Evolutionary conservation across 2,797 vertebrate species (phyloP).

Genomic region (Psittacula derbiana): DNA sequence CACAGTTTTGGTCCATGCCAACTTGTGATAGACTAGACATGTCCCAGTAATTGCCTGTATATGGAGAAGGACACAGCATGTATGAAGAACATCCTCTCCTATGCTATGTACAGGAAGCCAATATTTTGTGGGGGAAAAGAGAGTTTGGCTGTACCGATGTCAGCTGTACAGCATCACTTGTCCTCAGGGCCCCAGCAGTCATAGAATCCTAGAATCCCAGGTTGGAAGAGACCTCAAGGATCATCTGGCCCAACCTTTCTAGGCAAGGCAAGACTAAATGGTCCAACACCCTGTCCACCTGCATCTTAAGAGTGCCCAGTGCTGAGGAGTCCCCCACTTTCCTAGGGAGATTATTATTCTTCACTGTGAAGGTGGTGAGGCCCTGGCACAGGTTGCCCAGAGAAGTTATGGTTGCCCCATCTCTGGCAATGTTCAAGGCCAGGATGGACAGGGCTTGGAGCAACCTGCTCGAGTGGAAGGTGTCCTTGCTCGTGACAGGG

Average conservation of each 20-base stretch:
- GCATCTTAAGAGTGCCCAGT: neutral
- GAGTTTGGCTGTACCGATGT: neutral
- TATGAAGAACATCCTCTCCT: neutral
- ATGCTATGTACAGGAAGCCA: neutral
- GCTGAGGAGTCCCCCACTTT: neutral
- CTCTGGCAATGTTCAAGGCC: neutral
- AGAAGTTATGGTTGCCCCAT: neutral
- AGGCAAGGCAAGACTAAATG: neutral
- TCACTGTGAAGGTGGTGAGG: neutral
- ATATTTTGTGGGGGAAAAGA: accelerated
- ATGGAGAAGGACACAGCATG: neutral
- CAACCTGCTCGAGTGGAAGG: neutral
- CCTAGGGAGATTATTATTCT: neutral
- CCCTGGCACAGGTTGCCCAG: neutral
- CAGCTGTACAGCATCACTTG: neutral
- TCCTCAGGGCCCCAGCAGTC: neutral
- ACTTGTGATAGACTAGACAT: neutral
- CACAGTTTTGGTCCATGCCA: neutral
- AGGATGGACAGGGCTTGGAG: neutral
- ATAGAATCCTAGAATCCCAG: neutral
- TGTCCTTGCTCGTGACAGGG: neutral
- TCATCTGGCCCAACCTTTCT: neutral
- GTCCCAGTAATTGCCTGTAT: neutral
- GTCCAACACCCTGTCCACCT: neutral
- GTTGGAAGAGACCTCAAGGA: neutral